Evolutionary conservation across 2,888 invertebrate species (phyloP), one percentile per base, ranked within the genome.

Genomic region (Prostheceraeus crozeri): DNA sequence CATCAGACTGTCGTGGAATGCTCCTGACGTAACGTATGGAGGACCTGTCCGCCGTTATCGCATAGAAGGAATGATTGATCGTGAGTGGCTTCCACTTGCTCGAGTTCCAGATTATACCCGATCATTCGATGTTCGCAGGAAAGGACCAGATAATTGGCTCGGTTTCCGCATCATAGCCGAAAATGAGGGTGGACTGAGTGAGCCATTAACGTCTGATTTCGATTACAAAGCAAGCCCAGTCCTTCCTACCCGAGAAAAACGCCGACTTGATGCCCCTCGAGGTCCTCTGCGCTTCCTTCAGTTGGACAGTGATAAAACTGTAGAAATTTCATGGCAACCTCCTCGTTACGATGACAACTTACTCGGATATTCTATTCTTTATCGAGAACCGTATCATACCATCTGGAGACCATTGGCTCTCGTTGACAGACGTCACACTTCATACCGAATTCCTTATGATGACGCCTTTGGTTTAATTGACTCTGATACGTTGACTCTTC

Each of bases 121-220:
- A 3, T 23, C 23, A 46, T 46, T 27, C n/a, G 48, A 46, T 3
- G 25, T 46, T 46, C 48, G n/a, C n/a, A n/a, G n/a, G n/a, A n/a
- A n/a, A n/a, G 48, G 19, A n/a, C 6, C 48, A 3, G 28, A 46
- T 16, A 4, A 46, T 8, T 27, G 28, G 8, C 6, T 27, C n/a
- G 28, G 48, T 27, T 89, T 90, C 82, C 81, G 89, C 63, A 83
- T 91, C 14, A 83, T 84, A 68, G 89, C 89, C 1, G 84, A 84
- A 66, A 91, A 91, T 76, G 84, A 85, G 14, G 83, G 87, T 55
- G 90, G 90, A 8, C 79, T 81, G 46, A 87, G 89, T 36, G 86
- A 88, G 67, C 85, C 87, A 10, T 79, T 57, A 27, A 28, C 57
- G 14, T 57, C 51, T 58, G 56, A 19, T 2, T n/a, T 27, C 10